Conservation (phyloP, 2,797 vertebrate species). For the Sebastes aleutianus region DNA sequence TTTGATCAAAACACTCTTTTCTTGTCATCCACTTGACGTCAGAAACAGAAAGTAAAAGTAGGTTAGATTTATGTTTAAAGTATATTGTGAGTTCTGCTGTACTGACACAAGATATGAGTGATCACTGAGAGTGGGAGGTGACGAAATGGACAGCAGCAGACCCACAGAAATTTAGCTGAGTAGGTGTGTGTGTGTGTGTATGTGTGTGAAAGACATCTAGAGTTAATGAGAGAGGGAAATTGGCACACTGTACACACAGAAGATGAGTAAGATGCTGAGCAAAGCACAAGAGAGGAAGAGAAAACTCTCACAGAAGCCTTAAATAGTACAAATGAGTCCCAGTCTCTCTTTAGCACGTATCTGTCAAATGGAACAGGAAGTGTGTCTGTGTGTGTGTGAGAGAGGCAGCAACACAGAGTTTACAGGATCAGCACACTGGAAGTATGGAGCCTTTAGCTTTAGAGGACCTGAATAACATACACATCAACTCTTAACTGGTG, state of each 20-base stretch:
- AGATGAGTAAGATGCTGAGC: conserved; percentile 14
- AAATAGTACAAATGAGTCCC: conserved; percentile 65
- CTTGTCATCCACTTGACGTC: neutral
- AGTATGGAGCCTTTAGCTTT: neutral
- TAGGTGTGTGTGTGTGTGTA: neutral
- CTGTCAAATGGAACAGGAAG: conserved; percentile 61
- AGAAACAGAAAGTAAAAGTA: neutral
- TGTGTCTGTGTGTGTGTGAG: conserved; percentile 37
- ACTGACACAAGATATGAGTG: neutral
- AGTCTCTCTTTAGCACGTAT: conserved; percentile 52
- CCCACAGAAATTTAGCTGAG: neutral
- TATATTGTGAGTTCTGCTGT: neutral
- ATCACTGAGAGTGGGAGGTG: neutral
- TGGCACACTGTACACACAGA: neutral
- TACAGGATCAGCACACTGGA: conserved; percentile 1
- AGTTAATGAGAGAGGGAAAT: conserved; percentile 13
- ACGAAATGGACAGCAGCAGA: neutral
- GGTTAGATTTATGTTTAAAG: neutral
- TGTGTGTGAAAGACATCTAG: neutral
- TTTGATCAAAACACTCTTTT: neutral
- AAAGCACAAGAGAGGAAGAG: conserved; percentile 37
- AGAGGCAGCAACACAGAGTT: neutral
- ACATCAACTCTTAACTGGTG: neutral
- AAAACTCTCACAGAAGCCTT: conserved; percentile 46
- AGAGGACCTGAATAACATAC: neutral